A percentile compares a stretch with the other conserved stretches of the same genome.
These are phyloP conservation scores for Acronicta psi DNA, from an alignment of 2,888 invertebrate species.

Conservation along the genomic window DNA sequence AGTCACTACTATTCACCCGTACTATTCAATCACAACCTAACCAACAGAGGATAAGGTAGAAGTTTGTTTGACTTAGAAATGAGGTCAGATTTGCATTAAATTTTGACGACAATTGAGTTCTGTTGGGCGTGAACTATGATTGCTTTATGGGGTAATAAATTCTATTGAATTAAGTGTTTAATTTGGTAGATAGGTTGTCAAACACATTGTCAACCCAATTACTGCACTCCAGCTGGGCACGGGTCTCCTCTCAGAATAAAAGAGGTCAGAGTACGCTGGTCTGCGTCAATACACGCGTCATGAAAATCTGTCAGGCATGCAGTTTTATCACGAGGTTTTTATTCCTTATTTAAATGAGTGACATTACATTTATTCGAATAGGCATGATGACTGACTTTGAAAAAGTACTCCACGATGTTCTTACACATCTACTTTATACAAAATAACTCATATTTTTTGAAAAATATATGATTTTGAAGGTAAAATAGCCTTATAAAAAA, in stretches of 20 bases:
- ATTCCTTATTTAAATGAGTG: too few relatives aligned
- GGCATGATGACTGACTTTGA: too few relatives aligned
- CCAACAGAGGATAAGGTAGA: fast-evolving
- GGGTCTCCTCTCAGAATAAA: background rate
- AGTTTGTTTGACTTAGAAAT: slow-evolving; percentile 24
- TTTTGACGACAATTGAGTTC: slow-evolving; percentile 65
- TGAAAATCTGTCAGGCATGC: too few relatives aligned
- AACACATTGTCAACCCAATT: slow-evolving; percentile 1
- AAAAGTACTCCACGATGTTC: too few relatives aligned
- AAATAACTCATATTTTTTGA: too few relatives aligned
- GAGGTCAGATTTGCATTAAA: slow-evolving; percentile 64
- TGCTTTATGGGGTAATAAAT: slow-evolving; percentile 45
- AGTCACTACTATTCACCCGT: slow-evolving; percentile 9
- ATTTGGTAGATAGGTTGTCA: slow-evolving; percentile 14
- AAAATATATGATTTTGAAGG: too few relatives aligned
- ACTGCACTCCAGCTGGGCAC: background rate
- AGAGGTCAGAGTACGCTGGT: too few relatives aligned
- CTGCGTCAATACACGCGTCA: too few relatives aligned
- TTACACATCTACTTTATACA: too few relatives aligned
- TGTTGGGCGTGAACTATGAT: slow-evolving; percentile 50
- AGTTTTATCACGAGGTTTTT: too few relatives aligned
- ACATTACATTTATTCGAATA: too few relatives aligned
- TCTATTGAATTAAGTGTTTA: slow-evolving; percentile 38
- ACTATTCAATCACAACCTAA: slow-evolving; percentile 18
- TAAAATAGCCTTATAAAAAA: too few relatives aligned